These are phyloP conservation scores for Hydrophis major DNA, from an alignment of 2,797 vertebrate genomes.

Conservation along the genomic window DNA sequence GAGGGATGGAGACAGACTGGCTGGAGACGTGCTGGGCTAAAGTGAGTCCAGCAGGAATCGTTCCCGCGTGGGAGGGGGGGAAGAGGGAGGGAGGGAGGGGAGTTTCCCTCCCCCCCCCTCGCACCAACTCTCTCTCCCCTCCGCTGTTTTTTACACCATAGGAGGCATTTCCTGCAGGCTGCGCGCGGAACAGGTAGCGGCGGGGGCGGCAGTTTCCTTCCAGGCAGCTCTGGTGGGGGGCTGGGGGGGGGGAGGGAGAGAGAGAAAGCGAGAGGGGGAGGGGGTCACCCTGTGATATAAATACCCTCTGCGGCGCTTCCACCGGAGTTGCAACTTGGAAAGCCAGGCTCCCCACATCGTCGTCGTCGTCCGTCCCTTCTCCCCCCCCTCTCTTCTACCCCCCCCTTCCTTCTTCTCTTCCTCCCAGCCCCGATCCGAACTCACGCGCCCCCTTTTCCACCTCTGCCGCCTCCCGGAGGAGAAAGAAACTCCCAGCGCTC, in stretches of 20 bases:
- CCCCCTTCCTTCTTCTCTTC: too few relatives aligned
- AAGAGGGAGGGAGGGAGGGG: neutral
- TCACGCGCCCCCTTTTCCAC: too few relatives aligned
- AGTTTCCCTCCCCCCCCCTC: neutral
- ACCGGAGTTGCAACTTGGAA: conserved; percentile 1
- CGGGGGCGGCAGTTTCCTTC: neutral
- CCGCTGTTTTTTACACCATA: neutral
- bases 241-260: too few relatives aligned
- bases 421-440: neutral
- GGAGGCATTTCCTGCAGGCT: neutral
- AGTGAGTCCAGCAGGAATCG: neutral
- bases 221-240: neutral
- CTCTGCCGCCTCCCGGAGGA: neutral
- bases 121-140: neutral
- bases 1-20: neutral
- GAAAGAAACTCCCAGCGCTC: too few relatives aligned
- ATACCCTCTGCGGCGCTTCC: neutral
- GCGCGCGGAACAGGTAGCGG: conserved; percentile 5
- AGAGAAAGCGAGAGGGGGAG: too few relatives aligned
- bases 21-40: neutral
- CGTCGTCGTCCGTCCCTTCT: fast-evolving
- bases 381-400: neutral
- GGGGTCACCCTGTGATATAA: neutral
- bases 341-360: too few relatives aligned
- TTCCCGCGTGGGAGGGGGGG: neutral